A percentile compares a stretch with the other conserved stretches of the same genome.
These are phyloP conservation scores for Pandemis heparana DNA, from an alignment of 2,888 invertebrate species.

Conservation along the genomic window DNA sequence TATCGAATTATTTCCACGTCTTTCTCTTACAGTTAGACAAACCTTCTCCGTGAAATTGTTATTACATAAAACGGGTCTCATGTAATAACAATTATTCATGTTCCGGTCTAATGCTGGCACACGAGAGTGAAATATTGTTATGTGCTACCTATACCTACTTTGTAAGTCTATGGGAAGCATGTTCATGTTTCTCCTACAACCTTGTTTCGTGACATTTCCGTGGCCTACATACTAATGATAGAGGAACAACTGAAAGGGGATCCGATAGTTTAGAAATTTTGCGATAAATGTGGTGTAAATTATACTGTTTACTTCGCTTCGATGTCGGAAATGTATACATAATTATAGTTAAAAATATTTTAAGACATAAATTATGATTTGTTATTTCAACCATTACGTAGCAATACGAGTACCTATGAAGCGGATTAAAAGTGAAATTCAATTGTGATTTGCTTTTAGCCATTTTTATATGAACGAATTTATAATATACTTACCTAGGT, in stretches of 20 bases:
- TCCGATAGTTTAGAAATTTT: conserved; percentile 22
- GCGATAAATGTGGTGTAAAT: not conserved
- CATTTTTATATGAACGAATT: no score
- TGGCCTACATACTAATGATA: conserved; percentile 37
- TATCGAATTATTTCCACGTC: not conserved
- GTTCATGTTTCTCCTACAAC: conserved; percentile 23
- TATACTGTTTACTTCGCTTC: not conserved
- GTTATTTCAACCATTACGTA: no score
- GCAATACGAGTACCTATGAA: no score
- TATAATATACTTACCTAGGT: no score
- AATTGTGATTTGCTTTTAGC: no score
- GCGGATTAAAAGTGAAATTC: no score
- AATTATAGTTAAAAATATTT: not conserved
- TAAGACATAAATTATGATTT: no score
- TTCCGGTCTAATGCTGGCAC: conserved; percentile 17
- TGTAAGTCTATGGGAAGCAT: conserved; percentile 13
- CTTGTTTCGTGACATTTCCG: conserved; percentile 37
- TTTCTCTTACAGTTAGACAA: not conserved
- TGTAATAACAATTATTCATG: conserved; percentile 34
- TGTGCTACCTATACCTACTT: conserved; percentile 10
- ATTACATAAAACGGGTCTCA: conserved; percentile 18
- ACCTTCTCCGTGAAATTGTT: conserved; percentile 6
- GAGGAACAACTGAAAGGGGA: conserved; percentile 14
- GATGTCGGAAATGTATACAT: not conserved
- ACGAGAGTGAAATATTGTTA: conserved; percentile 27